A percentile compares a stretch with the other conserved stretches of the same genome.
phyloP scores from a whole-genome alignment of 2,113 vertebrate species.

The Ciconia maguari region DNA sequence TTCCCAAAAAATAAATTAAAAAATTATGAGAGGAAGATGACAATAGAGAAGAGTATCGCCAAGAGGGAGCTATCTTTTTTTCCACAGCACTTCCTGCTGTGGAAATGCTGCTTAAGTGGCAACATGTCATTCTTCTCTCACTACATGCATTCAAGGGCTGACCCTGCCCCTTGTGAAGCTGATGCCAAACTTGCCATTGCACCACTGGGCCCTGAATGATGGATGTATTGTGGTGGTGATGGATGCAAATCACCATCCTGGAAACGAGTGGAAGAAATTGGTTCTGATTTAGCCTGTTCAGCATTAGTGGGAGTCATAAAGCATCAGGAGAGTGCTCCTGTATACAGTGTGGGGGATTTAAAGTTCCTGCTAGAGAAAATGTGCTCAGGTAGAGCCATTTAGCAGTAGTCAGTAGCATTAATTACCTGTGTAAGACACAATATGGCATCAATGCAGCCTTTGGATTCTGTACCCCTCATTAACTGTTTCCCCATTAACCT shows the following conservation, averaged over 20 bases:
- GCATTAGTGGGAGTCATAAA: conserved; percentile 61
- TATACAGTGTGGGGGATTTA: conserved; percentile 62
- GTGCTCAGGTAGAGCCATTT: conserved; percentile 70
- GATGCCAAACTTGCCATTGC: conserved; percentile 4
- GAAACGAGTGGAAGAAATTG: conserved; percentile 33
- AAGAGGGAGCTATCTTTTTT: not conserved
- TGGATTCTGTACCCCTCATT: conserved; percentile 79
- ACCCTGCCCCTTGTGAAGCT: not conserved
- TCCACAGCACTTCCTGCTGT: not conserved
- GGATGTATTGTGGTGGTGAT: conserved; percentile 30
- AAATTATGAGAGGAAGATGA: not conserved
- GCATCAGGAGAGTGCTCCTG: conserved; percentile 48
- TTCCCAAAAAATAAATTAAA: not conserved
- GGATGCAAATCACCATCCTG: conserved; percentile 56
- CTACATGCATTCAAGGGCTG: not conserved
- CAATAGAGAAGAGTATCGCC: not conserved
- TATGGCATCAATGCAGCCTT: conserved; percentile 71
- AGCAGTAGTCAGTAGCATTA: conserved; percentile 72
- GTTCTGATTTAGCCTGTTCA: conserved; percentile 59
- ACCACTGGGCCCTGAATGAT: conserved; percentile 1
- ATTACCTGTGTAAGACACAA: conserved; percentile 76
- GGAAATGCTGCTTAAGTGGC: not conserved
- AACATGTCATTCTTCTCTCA: not conserved
- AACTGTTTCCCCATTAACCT: conserved; percentile 80
- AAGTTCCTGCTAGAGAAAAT: conserved; percentile 68